Conservation (phyloP, 2,113 vertebrate species). For the Mungos mungo region DNA sequence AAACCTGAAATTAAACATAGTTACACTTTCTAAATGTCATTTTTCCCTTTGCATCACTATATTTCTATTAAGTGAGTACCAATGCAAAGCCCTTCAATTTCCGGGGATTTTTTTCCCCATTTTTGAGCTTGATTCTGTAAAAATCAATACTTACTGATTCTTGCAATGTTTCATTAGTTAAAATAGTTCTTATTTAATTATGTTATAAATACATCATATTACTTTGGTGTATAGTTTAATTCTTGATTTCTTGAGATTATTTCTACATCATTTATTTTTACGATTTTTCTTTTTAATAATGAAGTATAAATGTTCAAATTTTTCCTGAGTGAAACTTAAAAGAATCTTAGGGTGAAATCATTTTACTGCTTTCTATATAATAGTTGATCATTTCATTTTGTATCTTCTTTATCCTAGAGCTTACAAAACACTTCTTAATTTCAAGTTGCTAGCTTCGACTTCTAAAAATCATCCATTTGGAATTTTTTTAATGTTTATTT, state of each 20-base stretch:
- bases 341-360: neutral
- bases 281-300: neutral
- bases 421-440: neutral
- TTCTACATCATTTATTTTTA: neutral
- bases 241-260: neutral
- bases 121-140: neutral
- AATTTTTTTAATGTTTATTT: neutral
- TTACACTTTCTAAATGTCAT: neutral
- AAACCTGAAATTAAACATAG: neutral
- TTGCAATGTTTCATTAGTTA: neutral
- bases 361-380: neutral
- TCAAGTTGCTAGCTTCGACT: neutral
- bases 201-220: neutral
- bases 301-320: neutral
- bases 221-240: neutral
- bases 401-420: neutral
- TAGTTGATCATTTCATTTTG: neutral
- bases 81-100: neutral
- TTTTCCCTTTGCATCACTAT: neutral
- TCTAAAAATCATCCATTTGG: neutral
- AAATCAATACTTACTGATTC: neutral
- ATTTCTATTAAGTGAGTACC: neutral
- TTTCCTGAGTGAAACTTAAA: neutral
- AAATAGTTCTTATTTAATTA: neutral
- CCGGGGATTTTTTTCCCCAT: neutral